Conservation (phyloP, 1,140 invertebrate genomes). For the Zelostemma sp. region DNA sequence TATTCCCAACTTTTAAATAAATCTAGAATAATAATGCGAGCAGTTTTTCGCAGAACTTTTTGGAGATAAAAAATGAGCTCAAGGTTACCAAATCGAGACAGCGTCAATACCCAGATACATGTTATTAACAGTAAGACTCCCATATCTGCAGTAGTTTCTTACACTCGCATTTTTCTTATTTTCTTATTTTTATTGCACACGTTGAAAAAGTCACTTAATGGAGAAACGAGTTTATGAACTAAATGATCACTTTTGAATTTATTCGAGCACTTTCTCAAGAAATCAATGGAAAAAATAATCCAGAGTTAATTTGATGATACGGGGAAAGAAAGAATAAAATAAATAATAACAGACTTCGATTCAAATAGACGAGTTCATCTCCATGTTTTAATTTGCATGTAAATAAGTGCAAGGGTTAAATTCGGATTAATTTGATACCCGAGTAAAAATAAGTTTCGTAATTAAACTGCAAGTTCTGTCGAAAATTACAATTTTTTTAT, state of each 20-base stretch:
- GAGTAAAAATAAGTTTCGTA: no score
- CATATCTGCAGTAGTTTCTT: slow-evolving; percentile 2
- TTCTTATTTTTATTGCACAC: slow-evolving; percentile 22
- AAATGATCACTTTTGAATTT: slow-evolving; percentile 28
- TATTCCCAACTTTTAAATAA: neutral
- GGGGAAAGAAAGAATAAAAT: no score
- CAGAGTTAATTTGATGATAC: slow-evolving; percentile 4
- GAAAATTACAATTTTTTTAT: no score
- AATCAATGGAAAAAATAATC: slow-evolving; percentile 15
- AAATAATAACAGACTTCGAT: no score
- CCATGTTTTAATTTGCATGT: no score
- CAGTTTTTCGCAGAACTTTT: slow-evolving; percentile 30
- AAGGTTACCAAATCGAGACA: slow-evolving; percentile 62
- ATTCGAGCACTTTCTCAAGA: slow-evolving; percentile 30
- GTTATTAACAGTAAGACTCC: slow-evolving; percentile 47
- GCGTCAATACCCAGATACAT: slow-evolving; percentile 65
- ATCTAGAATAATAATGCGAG: slow-evolving; percentile 5
- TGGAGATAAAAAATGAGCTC: slow-evolving; percentile 55
- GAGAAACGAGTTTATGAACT: slow-evolving; percentile 20
- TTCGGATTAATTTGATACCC: no score
- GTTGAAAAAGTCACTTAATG: slow-evolving; percentile 33
- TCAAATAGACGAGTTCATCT: no score
- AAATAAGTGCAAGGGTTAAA: no score
- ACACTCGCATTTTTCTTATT: slow-evolving; percentile 28
- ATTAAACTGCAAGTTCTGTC: no score